Evolutionary conservation across 2,113 vertebrate genomes (phyloP).

Genomic region (Apodemus sylvaticus): DNA sequence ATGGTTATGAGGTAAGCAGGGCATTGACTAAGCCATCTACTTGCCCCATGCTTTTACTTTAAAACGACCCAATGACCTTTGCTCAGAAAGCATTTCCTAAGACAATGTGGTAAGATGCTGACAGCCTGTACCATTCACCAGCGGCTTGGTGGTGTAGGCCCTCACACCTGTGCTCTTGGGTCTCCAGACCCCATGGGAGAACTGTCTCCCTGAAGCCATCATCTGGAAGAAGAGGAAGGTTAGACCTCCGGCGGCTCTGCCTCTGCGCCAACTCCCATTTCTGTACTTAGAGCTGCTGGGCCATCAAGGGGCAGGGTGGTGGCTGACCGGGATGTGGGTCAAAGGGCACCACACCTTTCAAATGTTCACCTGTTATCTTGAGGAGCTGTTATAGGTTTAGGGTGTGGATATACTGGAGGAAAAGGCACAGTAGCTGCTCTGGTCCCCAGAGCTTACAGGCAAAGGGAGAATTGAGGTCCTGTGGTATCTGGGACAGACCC

Average conservation of each 20-base stretch:
- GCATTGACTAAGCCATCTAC: not conserved
- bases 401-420: not conserved
- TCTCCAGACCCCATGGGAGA: accelerated
- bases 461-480: not conserved
- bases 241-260: not conserved
- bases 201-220: not conserved
- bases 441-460: not conserved
- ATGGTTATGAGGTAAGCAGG: not conserved
- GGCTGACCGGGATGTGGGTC: not conserved
- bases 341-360: not conserved
- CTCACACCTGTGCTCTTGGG: not conserved
- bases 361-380: not conserved
- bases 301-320: not conserved
- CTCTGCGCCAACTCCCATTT: not conserved
- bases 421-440: not conserved
- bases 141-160: not conserved
- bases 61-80: not conserved
- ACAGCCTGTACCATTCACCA: not conserved
- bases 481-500: not conserved
- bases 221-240: not conserved
- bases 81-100: not conserved
- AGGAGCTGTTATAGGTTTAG: not conserved
- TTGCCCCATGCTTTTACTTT: not conserved
- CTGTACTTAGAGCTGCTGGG: not conserved
- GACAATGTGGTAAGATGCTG: not conserved